Evolutionary conservation across 2,113 vertebrate species (phyloP).

Genomic region (Prunella himalayana): DNA sequence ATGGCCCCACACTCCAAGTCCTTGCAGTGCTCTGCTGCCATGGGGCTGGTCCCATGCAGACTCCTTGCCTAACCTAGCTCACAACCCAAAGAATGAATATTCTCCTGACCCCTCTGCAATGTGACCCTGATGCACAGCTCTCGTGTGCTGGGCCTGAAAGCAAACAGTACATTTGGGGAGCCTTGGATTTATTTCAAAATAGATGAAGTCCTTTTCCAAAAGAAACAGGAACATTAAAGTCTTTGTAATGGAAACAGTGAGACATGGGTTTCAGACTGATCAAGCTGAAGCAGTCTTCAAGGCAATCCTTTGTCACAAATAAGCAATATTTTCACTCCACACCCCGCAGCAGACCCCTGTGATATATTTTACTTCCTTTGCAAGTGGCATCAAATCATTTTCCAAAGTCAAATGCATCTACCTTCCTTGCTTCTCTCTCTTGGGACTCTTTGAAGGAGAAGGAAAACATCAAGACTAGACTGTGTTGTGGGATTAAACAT

Average conservation of each 20-base stretch:
- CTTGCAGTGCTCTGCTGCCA: background rate
- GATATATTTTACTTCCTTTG: slow-evolving; percentile 44
- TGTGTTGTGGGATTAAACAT: slow-evolving; percentile 39
- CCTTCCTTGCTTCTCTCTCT: slow-evolving; percentile 32
- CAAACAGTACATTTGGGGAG: slow-evolving; percentile 21
- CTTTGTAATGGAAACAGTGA: slow-evolving; percentile 36
- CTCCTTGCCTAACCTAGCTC: background rate
- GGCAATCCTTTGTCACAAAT: slow-evolving; percentile 47
- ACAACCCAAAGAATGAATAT: fast-evolving
- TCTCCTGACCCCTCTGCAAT: background rate
- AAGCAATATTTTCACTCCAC: slow-evolving; percentile 34
- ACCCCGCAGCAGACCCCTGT: background rate
- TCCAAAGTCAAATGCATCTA: slow-evolving; percentile 61
- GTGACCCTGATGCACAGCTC: background rate
- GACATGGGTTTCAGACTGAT: slow-evolving; percentile 37
- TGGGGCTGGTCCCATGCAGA: background rate
- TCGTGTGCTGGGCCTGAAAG: background rate
- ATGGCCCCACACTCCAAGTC: background rate
- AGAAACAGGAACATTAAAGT: slow-evolving; percentile 43
- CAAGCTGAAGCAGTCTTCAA: slow-evolving; percentile 27
- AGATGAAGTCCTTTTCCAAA: slow-evolving; percentile 40
- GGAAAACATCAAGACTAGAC: slow-evolving; percentile 53
- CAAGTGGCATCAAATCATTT: slow-evolving; percentile 50
- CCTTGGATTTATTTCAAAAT: slow-evolving; percentile 41
- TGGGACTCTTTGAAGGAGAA: slow-evolving; percentile 55